Conservation (phyloP, 2,888 invertebrate species). For the Colostygia pectinataria region DNA sequence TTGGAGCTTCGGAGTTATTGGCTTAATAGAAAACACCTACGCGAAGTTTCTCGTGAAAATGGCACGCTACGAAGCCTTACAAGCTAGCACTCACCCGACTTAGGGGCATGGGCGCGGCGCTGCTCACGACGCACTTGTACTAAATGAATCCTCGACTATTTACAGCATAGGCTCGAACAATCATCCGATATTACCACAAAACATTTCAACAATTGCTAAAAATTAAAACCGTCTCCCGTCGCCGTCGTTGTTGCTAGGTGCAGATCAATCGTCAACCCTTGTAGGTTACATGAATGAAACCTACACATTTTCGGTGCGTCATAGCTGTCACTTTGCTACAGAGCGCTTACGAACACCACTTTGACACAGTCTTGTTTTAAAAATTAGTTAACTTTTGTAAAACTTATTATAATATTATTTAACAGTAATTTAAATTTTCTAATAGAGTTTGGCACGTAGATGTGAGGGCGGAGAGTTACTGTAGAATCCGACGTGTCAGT, state of each 20-base stretch:
- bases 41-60: constrained; percentile 60
- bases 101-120: constrained; percentile 81
- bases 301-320: constrained; percentile 63
- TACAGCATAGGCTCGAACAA: constrained; percentile 61
- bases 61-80: constrained; percentile 77
- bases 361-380: constrained; percentile 18
- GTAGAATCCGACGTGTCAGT: constrained; percentile 68
- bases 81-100: constrained; percentile 78
- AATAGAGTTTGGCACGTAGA: constrained; percentile 64
- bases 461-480: constrained; percentile 66
- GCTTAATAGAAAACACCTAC: constrained; percentile 51
- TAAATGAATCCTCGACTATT: constrained; percentile 73
- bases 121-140: constrained; percentile 69
- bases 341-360: constrained; percentile 34
- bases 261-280: constrained; percentile 67
- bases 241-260: constrained; percentile 71
- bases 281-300: constrained; percentile 77
- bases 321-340: constrained; percentile 49
- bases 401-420: constrained; percentile 11
- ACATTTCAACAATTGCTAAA: constrained; percentile 55
- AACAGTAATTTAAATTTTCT: constrained; percentile 47
- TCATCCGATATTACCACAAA: constrained; percentile 62
- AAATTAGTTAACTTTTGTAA: constrained; percentile 7
- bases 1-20: constrained; percentile 47
- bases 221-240: constrained; percentile 58